Percentiles rank a stretch among this genome's conserved stretches.
Conservation (phyloP, 2,888 invertebrate genomes). For the Drosophila cracens region DNA sequence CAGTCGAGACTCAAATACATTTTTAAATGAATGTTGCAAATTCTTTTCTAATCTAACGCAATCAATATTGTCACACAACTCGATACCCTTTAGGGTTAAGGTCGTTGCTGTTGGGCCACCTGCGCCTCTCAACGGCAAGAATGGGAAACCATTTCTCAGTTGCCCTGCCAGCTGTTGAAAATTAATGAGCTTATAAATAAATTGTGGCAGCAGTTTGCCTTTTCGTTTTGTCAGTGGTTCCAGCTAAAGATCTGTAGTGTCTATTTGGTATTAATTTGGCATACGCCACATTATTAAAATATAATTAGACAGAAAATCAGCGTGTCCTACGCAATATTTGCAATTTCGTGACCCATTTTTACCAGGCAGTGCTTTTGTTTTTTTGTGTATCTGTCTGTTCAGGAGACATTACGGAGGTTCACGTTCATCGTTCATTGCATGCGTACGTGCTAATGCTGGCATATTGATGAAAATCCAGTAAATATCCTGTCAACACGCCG, state of each 20-base stretch:
- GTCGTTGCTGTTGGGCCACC: conserved; percentile 19
- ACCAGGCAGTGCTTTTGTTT: background rate
- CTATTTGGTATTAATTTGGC: conserved; percentile 50
- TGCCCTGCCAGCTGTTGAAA: conserved; percentile 21
- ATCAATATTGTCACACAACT: conserved; percentile 27
- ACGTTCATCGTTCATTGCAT: conserved; percentile 65
- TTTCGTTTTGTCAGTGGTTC: conserved; percentile 16
- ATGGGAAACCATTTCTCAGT: conserved; percentile 18
- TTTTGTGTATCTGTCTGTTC: conserved; percentile 9
- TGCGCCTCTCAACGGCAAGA: background rate
- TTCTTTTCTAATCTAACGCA: conserved; percentile 15
- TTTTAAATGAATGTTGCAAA: conserved; percentile 5
- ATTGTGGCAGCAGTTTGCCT: conserved; percentile 43
- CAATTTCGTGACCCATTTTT: conserved; percentile 23
- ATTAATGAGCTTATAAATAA: conserved; percentile 60
- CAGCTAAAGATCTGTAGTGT: conserved; percentile 43
- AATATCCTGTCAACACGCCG: conserved; percentile 79
- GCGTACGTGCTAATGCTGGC: conserved; percentile 74
- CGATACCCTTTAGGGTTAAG: conserved; percentile 14
- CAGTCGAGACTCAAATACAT: background rate
- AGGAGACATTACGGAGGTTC: conserved; percentile 60
- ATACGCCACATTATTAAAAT: conserved; percentile 47
- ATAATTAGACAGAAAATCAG: conserved; percentile 52
- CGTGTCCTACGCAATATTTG: conserved; percentile 21
- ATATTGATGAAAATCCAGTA: conserved; percentile 81